Conservation (phyloP, 2,113 vertebrate genomes). For the Protobothrops flavoviridis region DNA sequence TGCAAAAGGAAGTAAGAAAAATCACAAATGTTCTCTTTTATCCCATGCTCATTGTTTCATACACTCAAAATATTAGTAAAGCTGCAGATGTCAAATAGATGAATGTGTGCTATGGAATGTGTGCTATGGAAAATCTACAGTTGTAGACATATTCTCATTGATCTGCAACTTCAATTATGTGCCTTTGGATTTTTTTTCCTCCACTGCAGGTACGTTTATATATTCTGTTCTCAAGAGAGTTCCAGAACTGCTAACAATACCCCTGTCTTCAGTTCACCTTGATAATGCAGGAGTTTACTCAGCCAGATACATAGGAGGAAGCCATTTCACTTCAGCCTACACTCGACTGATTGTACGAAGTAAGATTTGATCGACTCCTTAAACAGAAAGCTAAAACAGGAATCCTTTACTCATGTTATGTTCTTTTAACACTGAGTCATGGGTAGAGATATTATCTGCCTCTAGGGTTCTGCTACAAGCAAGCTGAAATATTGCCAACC, state of each 20-base stretch:
- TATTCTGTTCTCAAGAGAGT: constrained; percentile 78
- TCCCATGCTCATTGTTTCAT: background rate
- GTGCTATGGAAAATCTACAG: background rate
- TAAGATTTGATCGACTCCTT: constrained; percentile 63
- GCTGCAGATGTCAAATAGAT: background rate
- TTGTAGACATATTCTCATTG: background rate
- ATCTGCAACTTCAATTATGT: background rate
- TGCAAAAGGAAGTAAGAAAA: background rate
- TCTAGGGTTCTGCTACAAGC: background rate
- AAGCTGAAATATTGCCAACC: background rate
- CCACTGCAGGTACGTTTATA: constrained; percentile 72
- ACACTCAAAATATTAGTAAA: background rate
- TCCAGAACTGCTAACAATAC: constrained; percentile 68
- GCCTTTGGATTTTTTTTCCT: constrained; percentile 23
- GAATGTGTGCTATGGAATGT: background rate
- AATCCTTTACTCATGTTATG: too few relatives aligned
- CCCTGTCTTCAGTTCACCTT: constrained; percentile 59
- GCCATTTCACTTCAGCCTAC: constrained; percentile 76
- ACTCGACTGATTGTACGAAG: constrained; percentile 85
- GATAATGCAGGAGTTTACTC: constrained; percentile 81
- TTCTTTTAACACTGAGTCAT: background rate
- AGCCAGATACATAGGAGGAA: constrained; percentile 82
- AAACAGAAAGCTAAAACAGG: background rate
- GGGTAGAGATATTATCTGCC: background rate
- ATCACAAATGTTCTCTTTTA: background rate